Evolutionary conservation across 2,888 invertebrate species (phyloP).

Genomic region (Apantesis nais): DNA sequence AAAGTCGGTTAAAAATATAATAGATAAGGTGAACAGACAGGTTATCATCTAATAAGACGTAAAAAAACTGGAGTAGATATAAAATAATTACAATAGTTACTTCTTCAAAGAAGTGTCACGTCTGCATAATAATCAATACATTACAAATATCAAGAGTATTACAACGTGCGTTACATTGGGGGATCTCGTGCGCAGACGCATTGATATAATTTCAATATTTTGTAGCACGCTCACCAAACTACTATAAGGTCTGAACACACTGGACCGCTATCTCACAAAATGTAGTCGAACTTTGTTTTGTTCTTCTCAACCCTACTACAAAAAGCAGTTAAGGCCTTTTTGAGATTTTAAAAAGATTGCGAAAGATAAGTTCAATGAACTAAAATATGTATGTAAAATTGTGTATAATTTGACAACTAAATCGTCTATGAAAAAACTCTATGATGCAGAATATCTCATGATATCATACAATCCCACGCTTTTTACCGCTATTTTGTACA

Average conservation of each 20-base stretch:
- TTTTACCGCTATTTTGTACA: background rate
- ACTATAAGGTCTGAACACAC: background rate
- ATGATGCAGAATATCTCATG: background rate
- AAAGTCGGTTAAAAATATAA: no score
- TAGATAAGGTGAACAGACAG: no score
- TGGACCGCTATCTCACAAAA: background rate
- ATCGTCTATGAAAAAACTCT: background rate
- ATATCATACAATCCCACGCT: background rate
- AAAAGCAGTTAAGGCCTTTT: no score
- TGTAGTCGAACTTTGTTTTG: background rate
- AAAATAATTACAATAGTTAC: background rate
- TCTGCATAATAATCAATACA: slow-evolving; percentile 24
- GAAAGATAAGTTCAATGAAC: no score
- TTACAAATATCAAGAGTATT: slow-evolving; percentile 35
- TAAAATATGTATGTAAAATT: no score
- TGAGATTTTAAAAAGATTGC: no score
- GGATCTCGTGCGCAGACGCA: slow-evolving; percentile 32
- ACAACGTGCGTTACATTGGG: slow-evolving; percentile 24
- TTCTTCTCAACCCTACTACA: background rate
- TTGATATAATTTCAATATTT: slow-evolving; percentile 46
- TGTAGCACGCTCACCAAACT: slow-evolving; percentile 26
- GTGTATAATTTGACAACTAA: background rate
- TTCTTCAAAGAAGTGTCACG: background rate
- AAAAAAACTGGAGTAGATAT: background rate
- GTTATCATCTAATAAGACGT: no score